phyloP scores from a whole-genome alignment of 2,113 vertebrate species.

The Polypterus bichir region DNA sequence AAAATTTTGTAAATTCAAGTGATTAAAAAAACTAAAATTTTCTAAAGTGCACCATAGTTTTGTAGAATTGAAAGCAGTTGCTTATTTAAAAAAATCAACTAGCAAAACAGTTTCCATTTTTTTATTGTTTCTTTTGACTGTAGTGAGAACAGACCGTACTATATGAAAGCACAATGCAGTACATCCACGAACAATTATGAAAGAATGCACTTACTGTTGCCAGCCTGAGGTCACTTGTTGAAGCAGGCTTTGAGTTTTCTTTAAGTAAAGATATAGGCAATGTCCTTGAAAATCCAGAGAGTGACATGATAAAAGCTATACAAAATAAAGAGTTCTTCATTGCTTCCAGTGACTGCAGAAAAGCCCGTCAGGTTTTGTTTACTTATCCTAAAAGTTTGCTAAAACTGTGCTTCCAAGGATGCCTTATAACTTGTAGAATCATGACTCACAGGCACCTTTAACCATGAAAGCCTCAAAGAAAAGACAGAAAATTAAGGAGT shows the following conservation, averaged over 20 bases:
- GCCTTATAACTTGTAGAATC: slow-evolving; percentile 45
- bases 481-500: slow-evolving; percentile 42
- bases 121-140: too few relatives aligned
- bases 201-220: slow-evolving; percentile 37
- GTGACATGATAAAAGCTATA: slow-evolving; percentile 24
- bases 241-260: slow-evolving; percentile 14
- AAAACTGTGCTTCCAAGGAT: slow-evolving; percentile 14
- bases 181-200: neutral
- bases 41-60: too few relatives aligned
- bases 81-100: too few relatives aligned
- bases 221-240: slow-evolving; percentile 35
- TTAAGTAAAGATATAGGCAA: slow-evolving; percentile 27
- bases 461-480: slow-evolving; percentile 38
- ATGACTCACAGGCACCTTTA: slow-evolving; percentile 47
- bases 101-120: too few relatives aligned
- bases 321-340: slow-evolving; percentile 24
- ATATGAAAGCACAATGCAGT: too few relatives aligned
- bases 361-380: neutral
- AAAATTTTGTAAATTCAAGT: too few relatives aligned
- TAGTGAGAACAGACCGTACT: too few relatives aligned
- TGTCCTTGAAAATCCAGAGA: slow-evolving; percentile 21
- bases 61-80: too few relatives aligned
- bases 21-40: too few relatives aligned
- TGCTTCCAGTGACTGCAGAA: slow-evolving; percentile 23
- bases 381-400: too few relatives aligned